Percentiles rank a stretch among this genome's conserved stretches.
Evolutionary conservation across 1,140 invertebrate genomes (phyloP).

Genomic region (Drosophila grimshawi): DNA sequence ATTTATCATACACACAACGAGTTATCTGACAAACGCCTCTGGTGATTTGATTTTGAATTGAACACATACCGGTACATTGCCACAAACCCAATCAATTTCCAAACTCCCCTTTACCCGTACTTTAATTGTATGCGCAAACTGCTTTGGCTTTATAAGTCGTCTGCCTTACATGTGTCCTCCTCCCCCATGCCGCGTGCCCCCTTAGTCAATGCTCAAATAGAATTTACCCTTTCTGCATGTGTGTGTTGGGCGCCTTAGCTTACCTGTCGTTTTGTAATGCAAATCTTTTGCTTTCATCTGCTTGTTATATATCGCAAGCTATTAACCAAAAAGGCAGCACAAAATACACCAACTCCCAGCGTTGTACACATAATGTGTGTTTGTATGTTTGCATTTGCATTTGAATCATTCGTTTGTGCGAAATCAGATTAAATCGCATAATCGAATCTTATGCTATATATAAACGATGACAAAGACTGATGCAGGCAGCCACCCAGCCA

Average conservation of each 20-base stretch:
- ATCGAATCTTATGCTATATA: constrained; percentile 78
- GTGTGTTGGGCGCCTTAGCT: constrained; percentile 36
- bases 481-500: constrained; percentile 65
- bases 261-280: constrained; percentile 80
- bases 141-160: constrained; percentile 39
- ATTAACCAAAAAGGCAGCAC: constrained; percentile 59
- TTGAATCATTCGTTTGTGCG: constrained; percentile 83
- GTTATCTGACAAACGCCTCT: constrained; percentile 25
- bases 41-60: constrained; percentile 43
- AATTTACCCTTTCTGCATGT: constrained; percentile 38
- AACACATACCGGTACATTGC: constrained; percentile 20
- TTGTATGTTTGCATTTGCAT: constrained; percentile 67
- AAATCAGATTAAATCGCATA: constrained; percentile 83
- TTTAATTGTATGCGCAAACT: constrained; percentile 32
- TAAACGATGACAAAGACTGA: constrained; percentile 78
- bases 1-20: constrained; percentile 19
- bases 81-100: constrained; percentile 37
- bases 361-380: background rate
- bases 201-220: background rate
- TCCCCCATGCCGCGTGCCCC: background rate
- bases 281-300: constrained; percentile 82
- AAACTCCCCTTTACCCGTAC: background rate
- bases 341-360: background rate
- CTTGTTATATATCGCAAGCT: constrained; percentile 81
- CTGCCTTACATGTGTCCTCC: constrained; percentile 15